Conservation (phyloP, 2,113 vertebrate genomes). For the Perca flavescens region DNA sequence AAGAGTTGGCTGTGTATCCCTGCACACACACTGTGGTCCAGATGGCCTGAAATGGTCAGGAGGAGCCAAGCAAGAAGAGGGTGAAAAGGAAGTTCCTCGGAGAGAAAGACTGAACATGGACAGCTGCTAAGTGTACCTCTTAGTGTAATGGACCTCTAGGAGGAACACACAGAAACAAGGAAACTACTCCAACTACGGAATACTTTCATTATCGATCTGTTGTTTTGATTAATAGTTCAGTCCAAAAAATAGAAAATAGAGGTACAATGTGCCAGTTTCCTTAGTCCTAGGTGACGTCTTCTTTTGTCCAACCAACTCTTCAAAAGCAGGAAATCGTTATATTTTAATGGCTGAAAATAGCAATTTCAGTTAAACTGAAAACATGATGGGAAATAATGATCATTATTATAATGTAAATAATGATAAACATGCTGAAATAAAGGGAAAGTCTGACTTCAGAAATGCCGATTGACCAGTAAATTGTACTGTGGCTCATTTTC, state of each 20-base stretch:
- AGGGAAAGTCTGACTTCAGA: not conserved
- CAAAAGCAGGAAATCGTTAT: not conserved
- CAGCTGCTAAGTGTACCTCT: conserved; percentile 1
- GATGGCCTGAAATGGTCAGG: conserved; percentile 46
- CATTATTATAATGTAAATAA: not conserved
- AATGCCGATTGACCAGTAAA: not conserved
- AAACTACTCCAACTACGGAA: not conserved
- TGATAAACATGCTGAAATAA: not conserved
- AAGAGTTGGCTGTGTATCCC: conserved; percentile 13
- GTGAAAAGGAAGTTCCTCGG: conserved; percentile 27
- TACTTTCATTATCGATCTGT: not conserved
- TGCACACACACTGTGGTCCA: conserved; percentile 35
- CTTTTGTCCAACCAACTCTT: not conserved
- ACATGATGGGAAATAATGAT: not conserved
- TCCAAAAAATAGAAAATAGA: not conserved
- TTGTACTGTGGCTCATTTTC: not conserved
- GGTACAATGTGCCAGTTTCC: not conserved
- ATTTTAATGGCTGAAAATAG: not conserved
- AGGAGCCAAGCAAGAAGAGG: conserved; percentile 19
- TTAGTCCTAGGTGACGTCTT: not conserved
- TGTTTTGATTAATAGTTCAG: not conserved
- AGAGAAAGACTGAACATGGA: conserved; percentile 16
- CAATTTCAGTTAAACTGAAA: not conserved
- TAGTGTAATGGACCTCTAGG: not conserved
- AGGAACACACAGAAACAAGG: not conserved